Evolutionary conservation across 2,113 vertebrate genomes (phyloP), one percentile per base, ranked within the genome.

Genomic region (Megaceryle maxima): DNA sequence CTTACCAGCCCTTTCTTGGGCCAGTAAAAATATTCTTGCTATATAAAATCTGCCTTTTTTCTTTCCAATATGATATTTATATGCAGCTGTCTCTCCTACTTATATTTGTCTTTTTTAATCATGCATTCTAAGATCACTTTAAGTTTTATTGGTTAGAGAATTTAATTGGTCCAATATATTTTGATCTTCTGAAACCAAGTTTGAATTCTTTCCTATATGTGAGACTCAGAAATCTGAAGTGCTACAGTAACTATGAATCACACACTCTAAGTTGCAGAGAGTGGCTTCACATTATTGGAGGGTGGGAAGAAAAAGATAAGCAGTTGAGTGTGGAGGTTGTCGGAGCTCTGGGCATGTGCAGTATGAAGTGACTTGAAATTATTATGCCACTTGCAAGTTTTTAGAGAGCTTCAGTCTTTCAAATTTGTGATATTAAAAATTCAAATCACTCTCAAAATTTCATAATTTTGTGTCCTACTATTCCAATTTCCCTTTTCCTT

Each of bases 381-480:
- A 91, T 95, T 76, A 82, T 64, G 53, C 75, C 87, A 92, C 78
- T 92, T 96, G 41, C 25, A 93, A 50, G 35, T 70, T 94, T 97
- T 97, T 91, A 97, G 83, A 96, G 79, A 91, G 69, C 86, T 92
- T 94, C 74, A 75, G 80, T 96, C 92, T 97, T 94, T 90, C 44
- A 93, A 93, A 94, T 95, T 67, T 84, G 50, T 81, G 77, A 88
- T 92, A 95, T 93, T 97, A 97, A 92, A 88, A 92, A 88, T 87
- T 94, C 76, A 88, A 91, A 97, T 37, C 69, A 95, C 75, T 93
- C 79, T 84, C 43, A 7, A 67, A 85, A 95, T 89, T 93, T 77
- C 68, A 90, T 37, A 25, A 64, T 88, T 93, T 51, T 74, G 7
- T 87, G 63, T 87, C 73, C 86, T 83, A 74, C 26, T n/a, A 41